Conservation (phyloP, 2,797 vertebrate species). For the Spinibarbus caldwelli region DNA sequence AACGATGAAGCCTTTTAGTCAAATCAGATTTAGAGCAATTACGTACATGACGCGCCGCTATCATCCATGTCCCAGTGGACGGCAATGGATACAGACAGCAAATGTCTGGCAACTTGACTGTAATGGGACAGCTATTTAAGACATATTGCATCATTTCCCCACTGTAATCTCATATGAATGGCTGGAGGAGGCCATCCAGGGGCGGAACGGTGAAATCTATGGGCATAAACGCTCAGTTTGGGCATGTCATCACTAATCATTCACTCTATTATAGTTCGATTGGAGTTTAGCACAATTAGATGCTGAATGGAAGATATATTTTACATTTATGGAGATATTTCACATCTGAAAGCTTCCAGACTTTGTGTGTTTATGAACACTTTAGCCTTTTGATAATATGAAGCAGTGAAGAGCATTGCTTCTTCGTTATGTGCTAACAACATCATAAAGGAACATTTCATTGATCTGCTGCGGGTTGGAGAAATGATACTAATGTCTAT, state of each 20-base stretch:
- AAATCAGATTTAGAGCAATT: slow-evolving; percentile 62
- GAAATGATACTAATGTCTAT: not conserved
- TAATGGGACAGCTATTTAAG: slow-evolving; percentile 60
- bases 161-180: slow-evolving; percentile 49
- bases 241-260: not conserved
- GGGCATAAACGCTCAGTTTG: not conserved
- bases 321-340: too few relatives aligned
- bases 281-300: not conserved
- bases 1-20: slow-evolving; percentile 61
- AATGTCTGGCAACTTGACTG: slow-evolving; percentile 49
- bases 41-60: slow-evolving; percentile 42
- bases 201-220: slow-evolving; percentile 7
- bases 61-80: slow-evolving; percentile 49
- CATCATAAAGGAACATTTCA: not conserved
- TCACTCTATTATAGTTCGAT: not conserved
- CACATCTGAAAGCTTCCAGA: not conserved
- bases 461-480: not conserved
- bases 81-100: slow-evolving; percentile 50
- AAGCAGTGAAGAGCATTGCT: not conserved
- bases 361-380: not conserved
- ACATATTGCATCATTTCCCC: slow-evolving; percentile 57
- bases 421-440: not conserved
- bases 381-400: not conserved
- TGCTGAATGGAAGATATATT: not conserved
- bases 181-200: slow-evolving; percentile 34